Evolutionary conservation across 2,113 vertebrate genomes (phyloP), one percentile per base, ranked within the genome.

Genomic region (Athene noctua): DNA sequence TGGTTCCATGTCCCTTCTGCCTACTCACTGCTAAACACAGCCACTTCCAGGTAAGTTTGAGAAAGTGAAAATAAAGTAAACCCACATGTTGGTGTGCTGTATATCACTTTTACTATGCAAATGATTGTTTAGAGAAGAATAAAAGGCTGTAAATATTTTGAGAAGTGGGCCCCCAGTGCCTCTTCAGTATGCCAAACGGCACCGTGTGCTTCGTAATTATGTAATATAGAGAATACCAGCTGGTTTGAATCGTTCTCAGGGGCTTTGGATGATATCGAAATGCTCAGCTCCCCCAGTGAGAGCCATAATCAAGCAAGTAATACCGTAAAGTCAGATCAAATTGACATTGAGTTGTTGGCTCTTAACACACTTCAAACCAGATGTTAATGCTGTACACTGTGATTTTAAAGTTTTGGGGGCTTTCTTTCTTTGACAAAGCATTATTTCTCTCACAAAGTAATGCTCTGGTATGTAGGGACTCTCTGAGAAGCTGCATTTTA

Each of bases 121-220:
- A 98, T 98, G 97, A 98, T 98, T 98, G 97, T 98, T 98, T 98
- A 98, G 97, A 98, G 97, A 96, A 98, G 97, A 98, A 98, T 98
- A 98, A 98, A 98, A 97, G 86, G 97, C 97, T 97, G 97, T 98
- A 98, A 98, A 98, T 98, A 98, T 98, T 98, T 98, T 98, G 98
- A 98, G 97, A 98, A 98, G 97, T 98, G 95, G 97, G 97, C 95
- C 98, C 97, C 98, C 87, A 88, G 97, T 97, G 98, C 94, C 98
- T 98, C 97, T 97, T 98, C 98, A 97, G 97, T 96, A 98, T 98
- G 97, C 96, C 97, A 97, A 98, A 97, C 10, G 62, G 96, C 87
- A 80, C 93, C 1, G n/a, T 88, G 91, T 96, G 97, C 97, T 96
- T 97, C 65, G 81, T 98, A 98, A 98, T 98, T 98, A 97, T 95